Percentiles rank a stretch among this genome's conserved stretches.
phyloP scores from a whole-genome alignment of 2,888 invertebrate species.

The Stomorhina lunata region DNA sequence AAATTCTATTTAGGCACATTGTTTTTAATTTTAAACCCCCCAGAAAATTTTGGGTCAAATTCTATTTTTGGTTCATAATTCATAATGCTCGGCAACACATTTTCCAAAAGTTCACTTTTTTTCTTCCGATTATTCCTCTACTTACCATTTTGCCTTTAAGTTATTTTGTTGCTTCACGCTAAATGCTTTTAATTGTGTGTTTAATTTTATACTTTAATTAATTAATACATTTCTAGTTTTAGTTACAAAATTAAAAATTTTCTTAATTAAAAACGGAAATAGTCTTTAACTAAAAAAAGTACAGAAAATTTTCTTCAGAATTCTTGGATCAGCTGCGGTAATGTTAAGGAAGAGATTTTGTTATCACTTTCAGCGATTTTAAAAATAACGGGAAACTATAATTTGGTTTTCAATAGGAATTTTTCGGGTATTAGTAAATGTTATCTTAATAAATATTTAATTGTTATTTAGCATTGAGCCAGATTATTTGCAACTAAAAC shows the following conservation, averaged over 20 bases:
- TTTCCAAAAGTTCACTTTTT: constrained; percentile 29
- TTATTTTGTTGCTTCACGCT: not conserved
- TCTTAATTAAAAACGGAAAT: constrained; percentile 66
- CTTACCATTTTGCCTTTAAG: constrained; percentile 27
- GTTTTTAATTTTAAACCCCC: not conserved
- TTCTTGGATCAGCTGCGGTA: constrained; percentile 47
- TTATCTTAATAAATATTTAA: too few relatives aligned
- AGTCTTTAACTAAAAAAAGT: constrained; percentile 29
- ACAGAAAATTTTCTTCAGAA: not conserved
- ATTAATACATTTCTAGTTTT: constrained; percentile 52
- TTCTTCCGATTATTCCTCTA: not conserved
- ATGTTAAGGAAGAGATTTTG: too few relatives aligned
- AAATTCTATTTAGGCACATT: not conserved
- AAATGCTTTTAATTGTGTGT: constrained; percentile 25
- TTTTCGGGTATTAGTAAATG: too few relatives aligned
- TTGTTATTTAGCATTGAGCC: too few relatives aligned
- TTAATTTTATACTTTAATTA: constrained; percentile 10
- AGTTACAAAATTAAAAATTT: constrained; percentile 24
- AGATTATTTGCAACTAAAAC: too few relatives aligned
- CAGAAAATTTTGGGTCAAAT: constrained; percentile 56
- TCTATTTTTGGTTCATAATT: constrained; percentile 68
- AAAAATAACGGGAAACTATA: too few relatives aligned
- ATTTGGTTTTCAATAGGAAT: too few relatives aligned
- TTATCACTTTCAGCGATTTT: too few relatives aligned
- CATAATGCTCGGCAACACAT: constrained; percentile 34